These are phyloP conservation scores for Lithobates sylvaticus DNA, from an alignment of 2,797 vertebrate genomes.

Conservation along the genomic window DNA sequence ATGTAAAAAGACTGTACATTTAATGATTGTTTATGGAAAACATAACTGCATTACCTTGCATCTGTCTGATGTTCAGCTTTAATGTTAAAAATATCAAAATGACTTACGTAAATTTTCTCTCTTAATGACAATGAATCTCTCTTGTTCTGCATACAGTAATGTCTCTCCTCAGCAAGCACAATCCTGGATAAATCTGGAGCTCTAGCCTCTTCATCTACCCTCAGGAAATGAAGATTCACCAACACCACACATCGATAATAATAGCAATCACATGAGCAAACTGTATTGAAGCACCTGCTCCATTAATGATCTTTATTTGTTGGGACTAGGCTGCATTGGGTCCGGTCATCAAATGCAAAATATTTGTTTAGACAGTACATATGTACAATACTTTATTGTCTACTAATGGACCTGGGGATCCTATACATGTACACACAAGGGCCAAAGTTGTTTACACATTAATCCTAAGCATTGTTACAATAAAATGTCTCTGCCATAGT, in stretches of 20 bases:
- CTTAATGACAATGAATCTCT: background rate
- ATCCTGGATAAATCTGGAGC: conserved; percentile 7
- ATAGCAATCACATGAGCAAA: conserved; percentile 20
- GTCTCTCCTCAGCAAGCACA: conserved; percentile 7
- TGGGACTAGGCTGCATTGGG: conserved; percentile 10
- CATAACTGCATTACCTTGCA: background rate
- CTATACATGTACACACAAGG: background rate
- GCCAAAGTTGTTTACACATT: background rate
- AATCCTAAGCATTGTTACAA: background rate
- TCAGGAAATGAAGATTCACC: conserved; percentile 42
- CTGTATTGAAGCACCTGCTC: conserved; percentile 42
- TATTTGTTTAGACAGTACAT: conserved; percentile 9
- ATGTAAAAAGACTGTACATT: background rate
- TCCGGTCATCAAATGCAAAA: background rate
- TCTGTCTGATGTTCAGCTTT: background rate
- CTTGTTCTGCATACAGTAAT: background rate
- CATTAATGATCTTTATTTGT: conserved; percentile 26
- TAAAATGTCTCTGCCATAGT: background rate
- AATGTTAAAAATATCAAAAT: background rate
- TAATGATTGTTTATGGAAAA: background rate
- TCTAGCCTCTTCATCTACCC: conserved; percentile 5
- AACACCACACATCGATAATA: conserved; percentile 26
- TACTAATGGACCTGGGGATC: background rate
- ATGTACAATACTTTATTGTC: background rate
- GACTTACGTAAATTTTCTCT: conserved; percentile 16